These are phyloP conservation scores for Drosophila peninsularis DNA, from an alignment of 2,888 invertebrate species.

Conservation along the genomic window DNA sequence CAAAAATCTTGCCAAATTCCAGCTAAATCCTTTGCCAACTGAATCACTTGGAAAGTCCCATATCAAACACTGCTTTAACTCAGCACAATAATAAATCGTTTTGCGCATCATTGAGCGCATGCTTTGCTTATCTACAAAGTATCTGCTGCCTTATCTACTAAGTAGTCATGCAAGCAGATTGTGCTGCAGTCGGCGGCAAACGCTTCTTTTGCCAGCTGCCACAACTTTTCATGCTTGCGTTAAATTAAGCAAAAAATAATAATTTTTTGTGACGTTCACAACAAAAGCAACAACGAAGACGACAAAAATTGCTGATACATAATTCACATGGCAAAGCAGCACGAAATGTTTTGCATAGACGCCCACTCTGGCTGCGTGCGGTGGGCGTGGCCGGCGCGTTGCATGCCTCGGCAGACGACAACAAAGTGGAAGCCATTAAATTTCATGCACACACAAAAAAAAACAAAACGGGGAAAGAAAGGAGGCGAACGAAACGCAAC, in stretches of 20 bases:
- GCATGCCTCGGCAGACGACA: slow-evolving; percentile 59
- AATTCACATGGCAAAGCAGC: slow-evolving; percentile 78
- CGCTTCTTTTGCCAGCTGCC: slow-evolving; percentile 32
- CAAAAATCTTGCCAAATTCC: background rate
- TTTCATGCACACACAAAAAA: slow-evolving; percentile 76
- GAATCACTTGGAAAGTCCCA: background rate
- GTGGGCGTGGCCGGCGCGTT: slow-evolving; percentile 50
- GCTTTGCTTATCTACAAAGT: slow-evolving; percentile 20
- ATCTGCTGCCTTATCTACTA: slow-evolving; percentile 22
- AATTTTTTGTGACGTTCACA: slow-evolving; percentile 41
- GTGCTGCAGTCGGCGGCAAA: slow-evolving; percentile 22
- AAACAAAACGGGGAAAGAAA: slow-evolving; percentile 5
- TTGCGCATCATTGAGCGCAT: slow-evolving; percentile 11
- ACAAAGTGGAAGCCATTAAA: slow-evolving; percentile 81
- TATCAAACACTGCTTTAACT: background rate
- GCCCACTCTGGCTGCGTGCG: slow-evolving; percentile 26
- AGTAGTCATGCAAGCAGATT: slow-evolving; percentile 49
- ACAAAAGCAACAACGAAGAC: slow-evolving; percentile 21
- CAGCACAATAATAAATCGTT: background rate
- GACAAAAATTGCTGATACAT: slow-evolving; percentile 60
- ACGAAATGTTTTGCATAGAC: slow-evolving; percentile 71
- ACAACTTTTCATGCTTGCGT: slow-evolving; percentile 57
- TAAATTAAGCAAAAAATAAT: slow-evolving; percentile 64
- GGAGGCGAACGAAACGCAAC: slow-evolving; percentile 29
- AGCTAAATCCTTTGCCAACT: background rate